Percentiles rank a stretch among this genome's conserved stretches.
Conservation (phyloP, 2,113 vertebrate genomes). For the Halcyon malimbica region DNA sequence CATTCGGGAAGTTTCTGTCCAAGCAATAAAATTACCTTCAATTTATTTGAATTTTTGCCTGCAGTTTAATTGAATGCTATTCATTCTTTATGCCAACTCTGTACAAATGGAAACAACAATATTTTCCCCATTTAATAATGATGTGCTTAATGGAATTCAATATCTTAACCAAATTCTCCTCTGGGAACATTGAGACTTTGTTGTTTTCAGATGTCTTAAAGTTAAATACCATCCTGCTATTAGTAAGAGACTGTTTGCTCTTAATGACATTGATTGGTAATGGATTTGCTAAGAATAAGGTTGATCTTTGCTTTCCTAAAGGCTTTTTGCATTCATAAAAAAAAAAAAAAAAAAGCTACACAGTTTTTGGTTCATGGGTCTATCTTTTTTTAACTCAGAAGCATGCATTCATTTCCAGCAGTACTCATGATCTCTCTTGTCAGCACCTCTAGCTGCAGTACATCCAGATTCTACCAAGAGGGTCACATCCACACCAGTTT, state of each 20-base stretch:
- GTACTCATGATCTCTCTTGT: not conserved
- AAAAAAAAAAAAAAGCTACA: not conserved
- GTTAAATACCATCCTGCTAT: constrained; percentile 35
- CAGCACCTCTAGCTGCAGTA: constrained; percentile 19
- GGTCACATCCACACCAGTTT: constrained; percentile 58
- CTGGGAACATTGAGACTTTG: constrained; percentile 31
- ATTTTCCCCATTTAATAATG: constrained; percentile 48
- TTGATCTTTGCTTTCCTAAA: constrained; percentile 25
- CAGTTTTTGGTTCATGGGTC: not conserved
- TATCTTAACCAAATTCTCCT: constrained; percentile 31
- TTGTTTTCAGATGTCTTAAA: constrained; percentile 19
- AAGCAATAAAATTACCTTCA: not conserved
- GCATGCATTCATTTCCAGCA: not conserved
- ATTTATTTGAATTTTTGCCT: not conserved
- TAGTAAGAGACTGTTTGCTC: not conserved
- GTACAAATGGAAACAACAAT: constrained; percentile 37
- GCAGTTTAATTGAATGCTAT: constrained; percentile 36
- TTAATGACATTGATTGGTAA: constrained; percentile 26
- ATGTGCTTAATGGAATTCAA: constrained; percentile 23
- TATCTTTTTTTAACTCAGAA: not conserved
- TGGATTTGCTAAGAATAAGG: constrained; percentile 5
- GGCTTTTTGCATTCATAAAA: constrained; percentile 1
- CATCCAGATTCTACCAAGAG: constrained; percentile 50
- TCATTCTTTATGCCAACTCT: not conserved
- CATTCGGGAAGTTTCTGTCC: not conserved